Base-by-base conservation (phyloP, 2,797 vertebrate genomes). In the Etheostoma nigrum region DNA sequence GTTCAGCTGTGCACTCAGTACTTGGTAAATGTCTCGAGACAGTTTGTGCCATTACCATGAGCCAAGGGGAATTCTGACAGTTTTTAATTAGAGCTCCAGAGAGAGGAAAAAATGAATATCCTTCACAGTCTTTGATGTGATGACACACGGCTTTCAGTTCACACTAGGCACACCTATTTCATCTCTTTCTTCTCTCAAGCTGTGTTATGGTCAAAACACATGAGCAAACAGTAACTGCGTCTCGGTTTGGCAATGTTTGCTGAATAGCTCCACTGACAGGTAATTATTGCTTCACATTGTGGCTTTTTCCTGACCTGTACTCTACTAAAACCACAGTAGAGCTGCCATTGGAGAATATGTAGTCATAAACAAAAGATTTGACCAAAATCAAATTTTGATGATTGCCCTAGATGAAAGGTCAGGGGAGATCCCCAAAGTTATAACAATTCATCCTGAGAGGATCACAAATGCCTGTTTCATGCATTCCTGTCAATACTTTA, bases 181-280 rank as follows among this genome's bases (percentile, higher is more conserved):
- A 77, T 89, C 75, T 86, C 67, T 83, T 72, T 82, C 75, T 88
- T 76, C 85, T 83, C 52, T 58, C 75, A 86, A 88, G 86, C 86
- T 88, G 86, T 90, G 87, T 88, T 89, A 77, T 90, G 88, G 82
- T 83, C 84, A 78, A 92, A 94, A 94, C 90, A 94, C 85, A 84
- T 63, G 78, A 84, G 79, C 49, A 79, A 87, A 89, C 74, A 72
- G 44, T 52, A 48, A 82, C 84, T 78, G 79, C 52, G 53, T 70
- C 67, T 75, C 54, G 53, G 73, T 83, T 81, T 87, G 67, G 51
- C 71, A 72, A 21, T 67, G 63, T 79, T 73, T 84, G 61, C 75
- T 63, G 70, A 87, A 74, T 40, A 60, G 42, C 18, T 79, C 47
- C 19, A 13, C 54, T 67, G 65, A 84, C 49, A 44, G 52, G 44